Evolutionary conservation across 2,113 vertebrate species (phyloP), one percentile per base, ranked within the genome.

Genomic region (Pelodiscus sinensis): DNA sequence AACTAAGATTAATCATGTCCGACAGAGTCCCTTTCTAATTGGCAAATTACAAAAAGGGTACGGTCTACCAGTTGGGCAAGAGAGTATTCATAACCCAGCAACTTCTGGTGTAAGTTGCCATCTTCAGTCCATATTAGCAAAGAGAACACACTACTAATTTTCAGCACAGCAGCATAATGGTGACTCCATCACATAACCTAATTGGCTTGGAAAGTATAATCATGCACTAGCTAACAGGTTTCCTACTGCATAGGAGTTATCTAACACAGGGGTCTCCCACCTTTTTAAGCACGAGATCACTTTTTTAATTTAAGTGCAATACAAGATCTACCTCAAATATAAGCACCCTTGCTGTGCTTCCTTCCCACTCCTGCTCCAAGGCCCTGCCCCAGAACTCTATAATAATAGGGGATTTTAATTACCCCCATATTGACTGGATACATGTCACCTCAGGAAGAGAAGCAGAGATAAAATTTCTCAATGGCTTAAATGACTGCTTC

Each of bases 141-240:
- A 55, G 15, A 90, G 87, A n/a, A 91, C 4, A 25, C 52, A 89
- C 2, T 27, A 21, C 15, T 80, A 9, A 6, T 24, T 56, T 82
- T 25, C 78, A 79, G 89, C 15, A 54, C 29, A 84, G 9, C 31
- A 81, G 1, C 0, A 50, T 9, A 22, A 29, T 80, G 77, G 15
- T 35, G 90, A 5, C 81, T 9, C 8, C 22, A 1, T 78, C 57
- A 71, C 1, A 5, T 44, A 14, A 35, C 52, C 22, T 44, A 52
- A 44, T 50, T 0, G 11, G 78, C 51, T 29, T n/a, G 0, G 3
- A 52, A 31, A 82, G 0, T 24, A 73, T 19, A 50, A 50, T 68
- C 62, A 31, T 68, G 14, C 65, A 14, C 14, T 56, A 60, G 85
- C 8, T 52, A 2, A 1, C 25, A 65, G 62, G 84, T 57, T 51